These are phyloP conservation scores for Enteromius anoplus DNA, from an alignment of 2,797 vertebrate species.

Conservation along the genomic window DNA sequence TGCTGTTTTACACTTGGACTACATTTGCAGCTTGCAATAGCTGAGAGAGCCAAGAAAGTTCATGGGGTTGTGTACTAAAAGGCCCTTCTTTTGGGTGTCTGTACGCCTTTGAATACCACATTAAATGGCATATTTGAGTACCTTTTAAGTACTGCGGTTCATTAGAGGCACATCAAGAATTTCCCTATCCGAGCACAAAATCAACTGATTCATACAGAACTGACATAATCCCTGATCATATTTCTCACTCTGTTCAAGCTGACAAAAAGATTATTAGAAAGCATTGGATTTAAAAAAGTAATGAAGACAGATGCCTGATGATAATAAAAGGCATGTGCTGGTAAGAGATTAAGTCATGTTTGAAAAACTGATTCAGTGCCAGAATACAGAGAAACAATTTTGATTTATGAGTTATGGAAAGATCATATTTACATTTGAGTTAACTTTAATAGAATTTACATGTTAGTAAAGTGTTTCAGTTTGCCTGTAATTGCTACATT, in stretches of 20 bases:
- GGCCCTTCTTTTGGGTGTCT: background rate
- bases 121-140: constrained; percentile 16
- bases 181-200: background rate
- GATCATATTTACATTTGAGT: background rate
- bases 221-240: constrained; percentile 6
- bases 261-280: constrained; percentile 1
- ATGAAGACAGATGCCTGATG: constrained; percentile 18
- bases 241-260: constrained; percentile 18
- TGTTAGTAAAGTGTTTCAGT: background rate
- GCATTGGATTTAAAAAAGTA: background rate
- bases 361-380: background rate
- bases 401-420: background rate
- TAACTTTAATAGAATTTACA: background rate
- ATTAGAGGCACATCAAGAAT: constrained; percentile 5
- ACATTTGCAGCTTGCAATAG: constrained; percentile 23
- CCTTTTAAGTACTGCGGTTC: background rate
- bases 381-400: background rate
- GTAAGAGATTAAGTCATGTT: constrained; percentile 1
- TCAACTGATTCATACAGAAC: constrained; percentile 18
- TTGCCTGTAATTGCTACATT: background rate
- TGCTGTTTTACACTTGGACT: constrained; percentile 36
- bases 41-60: constrained; percentile 3
- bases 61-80: constrained; percentile 18
- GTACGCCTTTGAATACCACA: constrained; percentile 28
- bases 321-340: constrained; percentile 1